These are phyloP conservation scores for Camptogramma bilineatum DNA, from an alignment of 2,888 invertebrate genomes.

Conservation along the genomic window DNA sequence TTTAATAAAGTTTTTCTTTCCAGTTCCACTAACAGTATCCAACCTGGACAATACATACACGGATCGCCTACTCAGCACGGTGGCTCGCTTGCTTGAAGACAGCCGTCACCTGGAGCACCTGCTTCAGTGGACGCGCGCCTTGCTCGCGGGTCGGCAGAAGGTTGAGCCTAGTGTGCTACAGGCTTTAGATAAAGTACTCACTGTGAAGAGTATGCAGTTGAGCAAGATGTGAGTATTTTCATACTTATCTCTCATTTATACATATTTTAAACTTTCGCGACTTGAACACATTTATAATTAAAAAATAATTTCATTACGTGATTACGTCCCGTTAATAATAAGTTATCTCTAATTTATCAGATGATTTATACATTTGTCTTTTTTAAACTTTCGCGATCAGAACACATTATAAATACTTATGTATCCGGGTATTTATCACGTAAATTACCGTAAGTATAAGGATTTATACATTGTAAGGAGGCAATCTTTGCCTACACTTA, in stretches of 20 bases:
- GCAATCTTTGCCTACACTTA: too few species aligned
- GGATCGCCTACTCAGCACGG: slow-evolving; percentile 89
- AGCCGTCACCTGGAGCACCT: slow-evolving; percentile 96
- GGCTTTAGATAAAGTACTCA: slow-evolving; percentile 91
- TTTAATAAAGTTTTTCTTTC: slow-evolving; percentile 48
- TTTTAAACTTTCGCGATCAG: too few species aligned
- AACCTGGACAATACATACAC: slow-evolving; percentile 90
- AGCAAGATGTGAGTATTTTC: slow-evolving; percentile 91
- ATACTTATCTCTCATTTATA: neutral
- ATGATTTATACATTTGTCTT: too few species aligned
- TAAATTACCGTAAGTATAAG: too few species aligned
- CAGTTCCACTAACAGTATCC: slow-evolving; percentile 91
- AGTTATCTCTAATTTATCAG: too few species aligned
- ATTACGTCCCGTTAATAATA: too few species aligned
- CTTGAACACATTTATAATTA: too few species aligned
- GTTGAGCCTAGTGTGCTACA: slow-evolving; percentile 88
- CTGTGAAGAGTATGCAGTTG: slow-evolving; percentile 91
- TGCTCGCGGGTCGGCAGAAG: slow-evolving; percentile 88
- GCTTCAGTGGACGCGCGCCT: slow-evolving; percentile 90
- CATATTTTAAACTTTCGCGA: too few species aligned
- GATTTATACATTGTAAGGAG: too few species aligned
- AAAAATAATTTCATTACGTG: neutral
- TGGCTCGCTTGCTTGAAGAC: slow-evolving; percentile 90
- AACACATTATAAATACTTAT: too few species aligned
- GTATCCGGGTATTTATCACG: too few species aligned